Evolutionary conservation across 2,797 vertebrate genomes (phyloP), one percentile per base, ranked within the genome.

Genomic region (Echeneis naucrates): DNA sequence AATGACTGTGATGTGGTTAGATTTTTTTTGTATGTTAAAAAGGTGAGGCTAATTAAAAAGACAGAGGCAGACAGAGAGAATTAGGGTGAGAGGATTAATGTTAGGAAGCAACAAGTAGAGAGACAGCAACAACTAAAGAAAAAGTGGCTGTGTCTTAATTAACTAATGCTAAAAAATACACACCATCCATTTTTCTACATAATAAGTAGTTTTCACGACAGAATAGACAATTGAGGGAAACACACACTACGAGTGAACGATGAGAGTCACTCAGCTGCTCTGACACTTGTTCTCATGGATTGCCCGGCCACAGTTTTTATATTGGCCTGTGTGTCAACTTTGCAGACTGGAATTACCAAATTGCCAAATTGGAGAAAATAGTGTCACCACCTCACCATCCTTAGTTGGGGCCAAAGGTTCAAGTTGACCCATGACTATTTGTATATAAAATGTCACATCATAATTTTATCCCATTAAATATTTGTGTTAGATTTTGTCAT

Each of bases 1-100:
- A 72, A 58, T 7, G 40, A 71, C 21, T 60, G 47, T 62, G 55
- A 74, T 71, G 33, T 47, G 57, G 44, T 61, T 62, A 61, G 61
- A 71, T 70, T 47, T 52, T 14, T 30, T 51, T 52, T 48, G 53
- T 62, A 57, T 47, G 72, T 30, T 40, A 57, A 48, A 30, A 44
- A 33, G 32, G 21, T 54, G 54, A 12, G 2, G n/a, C 21, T 74
- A 26, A 56, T 71, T 82, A 67, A 67, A 61, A 63, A 57, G 21
- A 33, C 19, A 8, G 44, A 56, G 26, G 52, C 24, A 47, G 32
- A 60, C 42, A 27, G 14, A 17, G 59, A 32, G 16, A 44, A 24
- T 32, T 23, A 21, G 33, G 47, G 26, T 9, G 11, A 48, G 51
- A 33, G 16, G 6, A 17, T 35, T 3, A 8, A 13, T 24, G 5